A percentile compares a stretch with the other conserved stretches of the same genome.
Conservation (phyloP, 2,888 invertebrate genomes). For the Zelleria hepariella region DNA sequence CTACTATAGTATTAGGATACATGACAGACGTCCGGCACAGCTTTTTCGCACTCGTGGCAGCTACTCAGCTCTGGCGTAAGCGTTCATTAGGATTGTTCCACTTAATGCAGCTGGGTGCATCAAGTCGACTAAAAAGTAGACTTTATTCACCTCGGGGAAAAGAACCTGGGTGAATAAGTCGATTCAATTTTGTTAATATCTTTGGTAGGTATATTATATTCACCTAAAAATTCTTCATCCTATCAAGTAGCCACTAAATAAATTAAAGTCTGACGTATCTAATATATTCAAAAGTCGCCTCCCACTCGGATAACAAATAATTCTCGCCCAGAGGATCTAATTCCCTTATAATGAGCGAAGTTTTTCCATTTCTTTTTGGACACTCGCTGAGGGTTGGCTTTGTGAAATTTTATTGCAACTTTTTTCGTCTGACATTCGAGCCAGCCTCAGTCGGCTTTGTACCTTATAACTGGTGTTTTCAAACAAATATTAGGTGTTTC, state of each 20-base stretch:
- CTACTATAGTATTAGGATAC: too few relatives aligned
- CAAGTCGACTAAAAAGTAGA: too few relatives aligned
- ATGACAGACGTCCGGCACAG: too few relatives aligned
- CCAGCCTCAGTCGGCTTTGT: not conserved
- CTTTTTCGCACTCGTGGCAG: too few relatives aligned
- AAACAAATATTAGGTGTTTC: not conserved
- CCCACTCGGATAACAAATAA: not conserved
- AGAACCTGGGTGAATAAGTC: too few relatives aligned
- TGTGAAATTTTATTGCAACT: not conserved
- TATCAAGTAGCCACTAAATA: not conserved
- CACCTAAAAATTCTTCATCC: too few relatives aligned
- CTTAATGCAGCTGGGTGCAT: too few relatives aligned
- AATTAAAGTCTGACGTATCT: not conserved
- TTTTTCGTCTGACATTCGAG: not conserved
- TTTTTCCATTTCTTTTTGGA: slow-evolving; percentile 55
- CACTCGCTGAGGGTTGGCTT: slow-evolving; percentile 11
- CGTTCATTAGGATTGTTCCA: too few relatives aligned
- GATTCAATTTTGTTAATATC: too few relatives aligned
- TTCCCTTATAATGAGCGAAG: slow-evolving; percentile 58
- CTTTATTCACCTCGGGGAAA: too few relatives aligned
- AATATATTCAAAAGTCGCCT: not conserved
- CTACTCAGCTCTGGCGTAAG: too few relatives aligned
- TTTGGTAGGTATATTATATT: too few relatives aligned
- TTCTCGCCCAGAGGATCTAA: slow-evolving; percentile 29
- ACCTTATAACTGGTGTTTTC: not conserved